Evolutionary conservation across 2,888 invertebrate genomes (phyloP), one percentile per base, ranked within the genome.

Genomic region (Bombyx huttoni): DNA sequence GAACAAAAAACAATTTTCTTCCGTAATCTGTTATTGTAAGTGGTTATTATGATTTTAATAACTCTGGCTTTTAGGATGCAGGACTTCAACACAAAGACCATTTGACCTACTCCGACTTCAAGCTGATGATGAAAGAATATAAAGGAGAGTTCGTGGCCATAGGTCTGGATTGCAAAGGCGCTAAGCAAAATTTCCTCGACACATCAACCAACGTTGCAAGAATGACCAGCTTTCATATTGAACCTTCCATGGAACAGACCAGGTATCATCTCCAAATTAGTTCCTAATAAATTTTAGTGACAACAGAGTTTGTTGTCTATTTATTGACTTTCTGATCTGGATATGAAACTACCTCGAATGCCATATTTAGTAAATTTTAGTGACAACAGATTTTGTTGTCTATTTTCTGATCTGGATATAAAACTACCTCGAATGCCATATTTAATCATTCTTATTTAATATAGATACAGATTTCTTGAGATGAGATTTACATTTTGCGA

Each of bases 91-190:
- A 95, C 68, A 97, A 97, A 83, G 94, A 97, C 63, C 96, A 94
- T 65, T 89, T 98, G 8, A 96, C 96, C 0, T 97, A 97, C 73
- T 93, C 92, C 52, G 97, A 98, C 71, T 98, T 98, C 67, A 97
- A 97, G 72, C 82, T 96, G 10, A 96, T 98, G 96, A 97, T 98
- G 97, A 96, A 95, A 68, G 97, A 98, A 74, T 97, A 97, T 79
- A 97, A 97, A 75, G 97, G 97, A 0, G 97, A 97, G 70, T 97
- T 97, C 70, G 96, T 97, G 0, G 97, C 97, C 0, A 97, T 98
- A 53, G 97, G 97, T 0, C 84, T 98, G 56, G 97, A 98, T 69
- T 97, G 97, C 73, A 98, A 97, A 80, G 97, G 97, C 3, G 97
- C 97, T 0, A 97, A 97, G 67, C 97, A 97, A 71, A 98, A 97